Base-by-base conservation (phyloP, 2,797 vertebrate species). In the Chloroceryle amazona region DNA sequence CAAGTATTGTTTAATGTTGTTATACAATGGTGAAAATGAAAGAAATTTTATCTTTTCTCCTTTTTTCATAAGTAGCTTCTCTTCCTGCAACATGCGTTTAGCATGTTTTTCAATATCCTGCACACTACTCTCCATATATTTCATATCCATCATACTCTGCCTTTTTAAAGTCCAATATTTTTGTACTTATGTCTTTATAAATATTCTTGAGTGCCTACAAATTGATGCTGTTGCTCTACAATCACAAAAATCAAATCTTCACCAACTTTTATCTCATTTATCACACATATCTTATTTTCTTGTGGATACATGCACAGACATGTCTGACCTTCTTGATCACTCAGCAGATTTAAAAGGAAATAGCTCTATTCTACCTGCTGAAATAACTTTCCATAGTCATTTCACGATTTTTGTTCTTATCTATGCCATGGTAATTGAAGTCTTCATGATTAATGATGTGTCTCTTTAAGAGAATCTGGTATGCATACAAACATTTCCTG, bases 131-230 rank as follows among this genome's bases (percentile, higher is more conserved):
- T 74, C 42, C 58, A 39, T 68, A 29, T 47, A 70, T 95, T 95
- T 90, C 13, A 37, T 65, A 74, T 76, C 90, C 42, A 85, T 93
- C 31, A 49, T 57, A 89, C 42, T 52, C 22, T 92, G 13, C 9
- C 33, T 81, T 94, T 97, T 93, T 68, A 73, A 89, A 97, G 74
- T 91, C 70, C 61, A 95, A 86, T 93, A 86, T 95, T 97, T 96
- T 83, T 90, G n/a, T 95, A 57, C 63, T 91, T 80, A 63, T 93
- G 51, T 88, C 44, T 62, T 90, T 93, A 81, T 72, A 31, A 93
- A 92, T 80, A 94, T 89, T 97, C 94, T 97, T 22, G 42, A 87
- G 11, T 81, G 44, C 31, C 49, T 81, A 94, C 54, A 95, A 91
- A 93, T 86, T 96, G 52, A 52, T 93, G 18, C 6, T 91, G 57